A percentile compares a stretch with the other conserved stretches of the same genome.
These are phyloP conservation scores for Pterostichus niger DNA, from an alignment of 2,888 invertebrate species.

Conservation along the genomic window DNA sequence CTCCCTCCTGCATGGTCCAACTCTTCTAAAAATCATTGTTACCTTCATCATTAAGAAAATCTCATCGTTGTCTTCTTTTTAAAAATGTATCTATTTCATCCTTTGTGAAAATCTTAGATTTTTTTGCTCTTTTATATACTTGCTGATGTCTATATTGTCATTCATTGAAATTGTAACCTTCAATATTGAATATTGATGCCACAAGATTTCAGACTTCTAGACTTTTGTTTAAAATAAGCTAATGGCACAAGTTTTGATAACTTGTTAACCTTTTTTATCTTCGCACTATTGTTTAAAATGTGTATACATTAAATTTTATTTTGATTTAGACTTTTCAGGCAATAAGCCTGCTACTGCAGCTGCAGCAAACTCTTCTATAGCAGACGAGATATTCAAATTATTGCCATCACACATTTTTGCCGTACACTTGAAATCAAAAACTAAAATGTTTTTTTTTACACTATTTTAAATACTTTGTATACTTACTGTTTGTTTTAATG, in stretches of 20 bases:
- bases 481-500: too few relatives aligned
- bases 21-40: conserved; percentile 3
- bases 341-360: conserved; percentile 13
- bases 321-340: not conserved
- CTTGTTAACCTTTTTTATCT: conserved; percentile 25
- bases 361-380: conserved; percentile 20
- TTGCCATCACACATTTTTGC: conserved; percentile 13
- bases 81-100: not conserved
- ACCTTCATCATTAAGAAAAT: conserved; percentile 25
- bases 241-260: conserved; percentile 3
- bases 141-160: conserved; percentile 21
- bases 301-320: conserved; percentile 13
- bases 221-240: conserved; percentile 25
- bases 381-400: not conserved
- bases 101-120: conserved; percentile 12
- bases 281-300: conserved; percentile 17
- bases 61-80: conserved; percentile 7
- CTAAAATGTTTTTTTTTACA: too few relatives aligned
- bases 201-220: conserved; percentile 32
- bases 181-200: conserved; percentile 26
- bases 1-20: conserved; percentile 11
- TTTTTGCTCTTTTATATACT: conserved; percentile 13
- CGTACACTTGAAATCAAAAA: too few relatives aligned
- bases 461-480: too few relatives aligned
- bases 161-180: conserved; percentile 13